These are phyloP conservation scores for Furcifer pardalis DNA, from an alignment of 2,797 vertebrate species.

Conservation along the genomic window DNA sequence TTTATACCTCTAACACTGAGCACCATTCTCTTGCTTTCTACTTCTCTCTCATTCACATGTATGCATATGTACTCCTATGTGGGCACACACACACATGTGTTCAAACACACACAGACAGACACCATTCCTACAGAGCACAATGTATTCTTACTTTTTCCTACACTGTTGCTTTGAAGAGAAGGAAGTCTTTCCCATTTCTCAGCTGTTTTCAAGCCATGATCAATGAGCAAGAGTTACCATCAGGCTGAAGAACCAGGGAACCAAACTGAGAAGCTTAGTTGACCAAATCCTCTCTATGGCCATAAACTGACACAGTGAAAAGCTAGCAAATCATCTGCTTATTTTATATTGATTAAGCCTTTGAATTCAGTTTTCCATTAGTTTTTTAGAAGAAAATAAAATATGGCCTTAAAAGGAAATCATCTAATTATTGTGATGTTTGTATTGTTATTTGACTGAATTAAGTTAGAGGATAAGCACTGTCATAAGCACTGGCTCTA, in stretches of 20 bases:
- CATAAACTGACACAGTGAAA: not conserved
- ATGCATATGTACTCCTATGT: too few relatives aligned
- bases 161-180: not conserved
- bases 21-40: too few relatives aligned
- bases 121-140: not conserved
- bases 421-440: not conserved
- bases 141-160: too few relatives aligned
- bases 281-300: too few relatives aligned
- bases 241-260: not conserved
- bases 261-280: not conserved
- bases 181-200: too few relatives aligned
- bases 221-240: not conserved
- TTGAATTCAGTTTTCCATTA: not conserved
- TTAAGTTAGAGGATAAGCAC: constrained; percentile 21
- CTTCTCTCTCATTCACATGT: too few relatives aligned
- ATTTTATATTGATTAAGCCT: not conserved
- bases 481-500: constrained; percentile 42
- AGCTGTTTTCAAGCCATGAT: not conserved
- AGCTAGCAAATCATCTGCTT: not conserved
- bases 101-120: too few relatives aligned
- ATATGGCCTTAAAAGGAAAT: not conserved
- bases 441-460: constrained; percentile 11
- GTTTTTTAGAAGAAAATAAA: too few relatives aligned
- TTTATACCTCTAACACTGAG: too few relatives aligned
- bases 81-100: too few relatives aligned